Evolutionary conservation across 2,113 vertebrate species (phyloP).

Genomic region (Corydoras maculifer): DNA sequence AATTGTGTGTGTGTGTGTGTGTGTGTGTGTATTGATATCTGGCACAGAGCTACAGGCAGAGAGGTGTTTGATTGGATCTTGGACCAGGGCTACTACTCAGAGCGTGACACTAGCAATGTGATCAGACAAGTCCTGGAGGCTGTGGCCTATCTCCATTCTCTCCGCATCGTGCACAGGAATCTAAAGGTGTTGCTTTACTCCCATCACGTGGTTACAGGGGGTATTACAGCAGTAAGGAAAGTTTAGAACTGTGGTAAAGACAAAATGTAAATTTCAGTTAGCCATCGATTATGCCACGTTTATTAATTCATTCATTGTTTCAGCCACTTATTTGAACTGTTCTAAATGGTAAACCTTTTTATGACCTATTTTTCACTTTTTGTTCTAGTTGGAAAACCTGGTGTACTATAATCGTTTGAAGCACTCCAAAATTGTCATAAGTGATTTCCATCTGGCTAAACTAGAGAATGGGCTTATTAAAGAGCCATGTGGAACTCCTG

Average conservation of each 20-base stretch:
- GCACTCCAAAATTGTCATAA: slow-evolving; percentile 98
- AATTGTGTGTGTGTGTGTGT: too few relatives aligned
- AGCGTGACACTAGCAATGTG: slow-evolving; percentile 95
- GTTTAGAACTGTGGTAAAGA: too few relatives aligned
- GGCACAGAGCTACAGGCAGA: slow-evolving; percentile 82
- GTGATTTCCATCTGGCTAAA: slow-evolving; percentile 95
- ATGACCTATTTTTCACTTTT: slow-evolving; percentile 1
- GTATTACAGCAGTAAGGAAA: slow-evolving; percentile 7
- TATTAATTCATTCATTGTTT: too few relatives aligned
- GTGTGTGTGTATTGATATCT: not conserved
- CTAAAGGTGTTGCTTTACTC: slow-evolving; percentile 76
- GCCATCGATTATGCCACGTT: too few relatives aligned
- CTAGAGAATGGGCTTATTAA: slow-evolving; percentile 95
- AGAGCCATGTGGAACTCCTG: slow-evolving; percentile 93
- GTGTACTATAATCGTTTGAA: slow-evolving; percentile 96
- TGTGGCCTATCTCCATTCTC: slow-evolving; percentile 93
- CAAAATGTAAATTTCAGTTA: too few relatives aligned
- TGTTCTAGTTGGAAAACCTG: slow-evolving; percentile 87
- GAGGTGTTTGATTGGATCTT: slow-evolving; percentile 99
- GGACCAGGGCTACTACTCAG: slow-evolving; percentile 97
- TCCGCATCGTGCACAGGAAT: slow-evolving; percentile 93
- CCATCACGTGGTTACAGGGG: slow-evolving; percentile 34
- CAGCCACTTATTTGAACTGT: too few relatives aligned
- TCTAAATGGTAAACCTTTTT: not conserved
- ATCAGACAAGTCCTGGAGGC: slow-evolving; percentile 95